Conservation (phyloP, 1,140 invertebrate genomes). For the Camponotus pennsylvanicus region DNA sequence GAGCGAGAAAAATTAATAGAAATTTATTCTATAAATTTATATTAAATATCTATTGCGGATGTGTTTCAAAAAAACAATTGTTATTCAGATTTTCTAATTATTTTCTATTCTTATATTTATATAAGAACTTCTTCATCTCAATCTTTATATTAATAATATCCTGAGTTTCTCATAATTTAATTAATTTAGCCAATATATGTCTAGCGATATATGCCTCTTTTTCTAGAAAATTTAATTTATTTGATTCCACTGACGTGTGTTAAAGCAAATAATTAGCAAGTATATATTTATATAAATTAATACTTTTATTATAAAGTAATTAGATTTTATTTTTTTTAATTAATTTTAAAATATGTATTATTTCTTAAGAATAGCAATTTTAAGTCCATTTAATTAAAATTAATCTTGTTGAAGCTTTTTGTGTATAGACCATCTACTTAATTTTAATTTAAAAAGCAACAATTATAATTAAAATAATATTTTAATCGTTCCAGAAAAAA, state of each 20-base stretch:
- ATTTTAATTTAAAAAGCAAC: background rate
- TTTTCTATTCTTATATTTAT: no score
- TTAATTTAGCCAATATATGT: no score
- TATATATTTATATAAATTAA: background rate
- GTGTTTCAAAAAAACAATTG: no score
- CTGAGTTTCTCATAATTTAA: no score
- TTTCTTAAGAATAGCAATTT: background rate
- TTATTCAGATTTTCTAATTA: background rate
- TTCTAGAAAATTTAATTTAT: background rate
- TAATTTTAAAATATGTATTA: background rate
- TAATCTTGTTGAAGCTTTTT: background rate
- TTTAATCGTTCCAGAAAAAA: background rate
- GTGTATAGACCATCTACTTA: no score
- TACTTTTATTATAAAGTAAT: background rate
- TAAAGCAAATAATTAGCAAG: background rate
- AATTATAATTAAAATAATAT: no score
- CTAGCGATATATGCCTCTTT: background rate
- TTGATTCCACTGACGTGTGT: background rate
- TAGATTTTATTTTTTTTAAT: background rate
- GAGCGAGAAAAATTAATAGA: background rate
- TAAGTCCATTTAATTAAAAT: background rate
- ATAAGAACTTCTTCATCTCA: background rate
- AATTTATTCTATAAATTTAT: background rate
- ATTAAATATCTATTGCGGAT: no score
- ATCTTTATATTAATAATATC: background rate